A percentile compares a stretch with the other conserved stretches of the same genome.
These are phyloP conservation scores for Apodemia hepburni DNA, from an alignment of 2,888 invertebrate species.

Conservation along the genomic window DNA sequence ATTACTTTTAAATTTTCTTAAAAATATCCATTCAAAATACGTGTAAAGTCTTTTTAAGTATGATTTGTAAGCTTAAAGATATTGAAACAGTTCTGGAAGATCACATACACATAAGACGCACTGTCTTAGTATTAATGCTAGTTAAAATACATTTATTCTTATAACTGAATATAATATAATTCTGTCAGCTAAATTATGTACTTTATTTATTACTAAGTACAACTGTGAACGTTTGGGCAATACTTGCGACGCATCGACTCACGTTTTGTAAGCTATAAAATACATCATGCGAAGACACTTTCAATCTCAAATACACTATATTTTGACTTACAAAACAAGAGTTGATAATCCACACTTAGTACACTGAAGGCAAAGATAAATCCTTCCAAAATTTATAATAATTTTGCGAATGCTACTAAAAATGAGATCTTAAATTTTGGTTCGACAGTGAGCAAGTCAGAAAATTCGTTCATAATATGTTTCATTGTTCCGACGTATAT, in stretches of 20 bases:
- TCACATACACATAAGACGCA: slow-evolving; percentile 4
- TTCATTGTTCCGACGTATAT: slow-evolving; percentile 52
- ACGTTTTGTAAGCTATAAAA: slow-evolving; percentile 8
- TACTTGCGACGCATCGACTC: slow-evolving; percentile 3
- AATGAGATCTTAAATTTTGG: slow-evolving; percentile 76
- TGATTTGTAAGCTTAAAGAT: slow-evolving; percentile 7
- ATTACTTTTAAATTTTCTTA: slow-evolving; percentile 12
- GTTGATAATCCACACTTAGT: slow-evolving; percentile 6
- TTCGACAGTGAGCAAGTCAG: slow-evolving; percentile 69
- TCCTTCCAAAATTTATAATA: slow-evolving; percentile 16
- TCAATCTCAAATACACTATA: slow-evolving; percentile 1
- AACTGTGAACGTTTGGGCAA: slow-evolving; percentile 20
- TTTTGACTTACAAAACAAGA: slow-evolving; percentile 16
- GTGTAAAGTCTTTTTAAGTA: slow-evolving; percentile 6
- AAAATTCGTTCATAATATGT: slow-evolving; percentile 63
- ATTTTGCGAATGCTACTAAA: slow-evolving; percentile 39
- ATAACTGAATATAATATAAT: slow-evolving; percentile 13
- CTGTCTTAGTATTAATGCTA: slow-evolving; percentile 3
- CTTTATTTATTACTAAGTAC: slow-evolving; percentile 55
- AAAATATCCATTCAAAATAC: slow-evolving; percentile 6
- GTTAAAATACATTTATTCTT: slow-evolving; percentile 8
- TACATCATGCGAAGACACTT: slow-evolving; percentile 3
- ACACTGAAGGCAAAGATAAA: slow-evolving; percentile 6
- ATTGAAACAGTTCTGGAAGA: slow-evolving; percentile 6
- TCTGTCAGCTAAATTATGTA: slow-evolving; percentile 48